These are phyloP conservation scores for Otocyon megalotis DNA, from an alignment of 2,113 vertebrate species.

Conservation along the genomic window DNA sequence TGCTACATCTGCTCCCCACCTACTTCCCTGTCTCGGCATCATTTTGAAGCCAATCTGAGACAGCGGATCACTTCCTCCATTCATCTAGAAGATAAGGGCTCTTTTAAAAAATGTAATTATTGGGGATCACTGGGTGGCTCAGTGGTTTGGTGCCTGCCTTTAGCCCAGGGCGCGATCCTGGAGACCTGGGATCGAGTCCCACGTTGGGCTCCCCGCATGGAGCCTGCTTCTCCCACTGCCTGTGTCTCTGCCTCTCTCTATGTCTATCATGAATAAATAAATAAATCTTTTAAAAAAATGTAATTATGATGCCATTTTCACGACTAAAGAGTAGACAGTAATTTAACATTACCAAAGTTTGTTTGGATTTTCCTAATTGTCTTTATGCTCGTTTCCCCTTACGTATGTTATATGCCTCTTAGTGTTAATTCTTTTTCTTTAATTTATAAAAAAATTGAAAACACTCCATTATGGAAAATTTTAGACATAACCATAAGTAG, in stretches of 20 bases:
- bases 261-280: too few species aligned
- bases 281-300: neutral
- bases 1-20: neutral
- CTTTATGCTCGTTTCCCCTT: neutral
- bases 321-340: neutral
- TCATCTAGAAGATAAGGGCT: neutral
- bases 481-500: neutral
- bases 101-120: neutral
- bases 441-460: neutral
- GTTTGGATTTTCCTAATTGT: neutral
- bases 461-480: neutral
- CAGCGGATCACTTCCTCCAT: neutral
- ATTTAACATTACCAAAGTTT: neutral
- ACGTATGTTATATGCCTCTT: neutral
- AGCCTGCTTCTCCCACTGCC: too few species aligned
- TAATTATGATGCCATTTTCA: neutral
- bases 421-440: neutral
- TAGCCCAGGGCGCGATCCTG: too few species aligned
- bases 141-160: too few species aligned
- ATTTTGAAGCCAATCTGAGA: neutral
- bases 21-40: neutral
- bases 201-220: too few species aligned
- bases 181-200: too few species aligned
- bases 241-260: too few species aligned
- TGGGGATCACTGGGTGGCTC: too few species aligned